These are phyloP conservation scores for Noctua fimbriata DNA, from an alignment of 2,888 invertebrate species.

Conservation along the genomic window DNA sequence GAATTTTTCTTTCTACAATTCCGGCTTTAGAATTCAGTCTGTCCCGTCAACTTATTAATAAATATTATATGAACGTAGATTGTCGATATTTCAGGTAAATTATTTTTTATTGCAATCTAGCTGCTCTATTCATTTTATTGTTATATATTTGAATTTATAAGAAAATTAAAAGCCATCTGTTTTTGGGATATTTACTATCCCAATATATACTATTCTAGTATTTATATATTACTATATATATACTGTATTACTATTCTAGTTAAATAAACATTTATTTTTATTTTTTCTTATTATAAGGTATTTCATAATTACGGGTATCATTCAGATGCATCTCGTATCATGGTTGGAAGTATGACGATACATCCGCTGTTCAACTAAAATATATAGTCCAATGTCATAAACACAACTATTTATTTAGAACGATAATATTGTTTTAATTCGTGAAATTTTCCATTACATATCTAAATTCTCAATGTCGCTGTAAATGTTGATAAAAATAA, in stretches of 20 bases:
- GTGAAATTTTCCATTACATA: constrained; percentile 39
- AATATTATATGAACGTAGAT: neutral
- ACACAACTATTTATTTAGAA: constrained; percentile 4
- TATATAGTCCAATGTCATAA: constrained; percentile 7
- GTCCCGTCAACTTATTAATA: neutral
- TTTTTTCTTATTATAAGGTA: neutral
- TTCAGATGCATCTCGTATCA: neutral
- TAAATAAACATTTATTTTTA: neutral
- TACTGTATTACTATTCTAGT: neutral
- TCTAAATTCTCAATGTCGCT: constrained; percentile 33
- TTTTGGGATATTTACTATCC: neutral
- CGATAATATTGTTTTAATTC: constrained; percentile 20
- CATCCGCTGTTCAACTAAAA: constrained; percentile 5
- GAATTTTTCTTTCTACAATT: neutral
- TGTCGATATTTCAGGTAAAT: too few species aligned
- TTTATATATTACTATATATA: too few species aligned
- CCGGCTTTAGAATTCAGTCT: neutral
- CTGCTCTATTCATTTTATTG: neutral
- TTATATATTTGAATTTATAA: neutral
- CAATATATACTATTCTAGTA: too few species aligned
- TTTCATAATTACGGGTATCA: neutral
- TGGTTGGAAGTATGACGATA: neutral
- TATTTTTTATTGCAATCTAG: neutral
- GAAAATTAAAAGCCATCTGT: neutral
- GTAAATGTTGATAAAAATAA: constrained; percentile 39